Base-by-base conservation (phyloP, 2,888 invertebrate species). In the Mythimna impura region DNA sequence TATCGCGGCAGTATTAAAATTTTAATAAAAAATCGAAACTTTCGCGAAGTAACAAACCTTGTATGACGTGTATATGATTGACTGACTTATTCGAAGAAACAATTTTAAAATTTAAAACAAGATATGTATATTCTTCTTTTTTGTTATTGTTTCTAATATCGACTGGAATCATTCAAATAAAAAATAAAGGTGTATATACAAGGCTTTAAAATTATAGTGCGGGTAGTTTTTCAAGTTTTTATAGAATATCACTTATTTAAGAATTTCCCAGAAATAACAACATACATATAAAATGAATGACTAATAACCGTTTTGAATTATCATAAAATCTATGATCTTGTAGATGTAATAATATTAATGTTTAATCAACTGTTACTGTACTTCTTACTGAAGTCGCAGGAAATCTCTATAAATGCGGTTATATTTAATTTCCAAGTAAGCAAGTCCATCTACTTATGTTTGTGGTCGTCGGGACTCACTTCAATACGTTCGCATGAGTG, bases 361-460 rank as follows among this genome's bases (percentile, higher is more conserved):
- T 57, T 66, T 22, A 43, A 60, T 64, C 36, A 64, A 36, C 36
- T 36, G 40, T 12, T 3, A 47, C 54, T 22, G 14, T 25, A 5
- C 43, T 58, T 34, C 20, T 36, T 63, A 55, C 55, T 66, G 36
- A 12, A 10, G 66, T 75, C 43, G 64, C 20, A 54, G 25, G 12
- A 63, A 63, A 66, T 10, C 5, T 63, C 3, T 60, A 43, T 40
- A 54, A 30, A 57, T 50, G 57, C 47, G 14, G 57, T 66, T 63
- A 20, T 67, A 43, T 62, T 55, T 55, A 73, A 73, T 70, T 65
- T 71, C 20, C 17, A 57, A 67, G 64, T 40, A 57, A 74, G 58
- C 61, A 71, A 78, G 78, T 82, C 30, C 34, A 52, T 68, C 17
- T 73, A 62, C 70, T 67, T 60, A 55, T 67, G n/a, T 62, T 65